Evolutionary conservation across 2,113 vertebrate genomes (phyloP), one percentile per base, ranked within the genome.

Genomic region (Atlantisia rogersi): DNA sequence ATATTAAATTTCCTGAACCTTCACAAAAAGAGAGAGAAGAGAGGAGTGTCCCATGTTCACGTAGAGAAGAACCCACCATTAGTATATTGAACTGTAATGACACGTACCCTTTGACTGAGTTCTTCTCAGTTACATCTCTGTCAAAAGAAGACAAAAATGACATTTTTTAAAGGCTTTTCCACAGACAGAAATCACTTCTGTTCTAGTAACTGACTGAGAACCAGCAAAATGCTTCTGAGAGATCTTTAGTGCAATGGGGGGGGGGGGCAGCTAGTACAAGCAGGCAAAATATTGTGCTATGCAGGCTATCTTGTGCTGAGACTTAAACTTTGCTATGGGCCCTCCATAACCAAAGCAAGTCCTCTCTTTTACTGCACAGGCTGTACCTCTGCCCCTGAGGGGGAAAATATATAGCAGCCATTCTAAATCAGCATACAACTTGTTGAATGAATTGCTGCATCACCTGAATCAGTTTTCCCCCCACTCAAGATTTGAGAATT

Each of bases 1-100:
- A 99, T 99, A 95, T 99, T 99, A 93, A 99, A 99, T 97, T 99
- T 99, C 28, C 99, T 98, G 88, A 99, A 99, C 50, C 99, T 99
- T 92, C 37, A 85, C 1, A 82, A 11, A 37, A 67, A 94, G 62
- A 81, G 19, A 76, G 29, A 76, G 29, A 87, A 92, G 28, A 39
- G 2, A 50, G 25, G 88, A 74, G 39, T 53, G 44, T 60, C 46
- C 92, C 25, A 25, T 46, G 55, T 68, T 39, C 14, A 50, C 1
- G 55, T 31, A 28, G 44, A 19, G 44, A 71, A 83, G 28, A 79
- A 37, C n/a, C 20, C 53, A 50, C 39, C 2, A 16, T 53, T 65
- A 82, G 68, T 31, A 56, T 2, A 62, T 4, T 4, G 58, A 74
- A 82, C 12, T 9, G 11, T 8, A 24, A 46, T 42, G 46, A 21